These are phyloP conservation scores for Salvelinus namaycush DNA, from an alignment of 2,113 vertebrate genomes.

Conservation along the genomic window DNA sequence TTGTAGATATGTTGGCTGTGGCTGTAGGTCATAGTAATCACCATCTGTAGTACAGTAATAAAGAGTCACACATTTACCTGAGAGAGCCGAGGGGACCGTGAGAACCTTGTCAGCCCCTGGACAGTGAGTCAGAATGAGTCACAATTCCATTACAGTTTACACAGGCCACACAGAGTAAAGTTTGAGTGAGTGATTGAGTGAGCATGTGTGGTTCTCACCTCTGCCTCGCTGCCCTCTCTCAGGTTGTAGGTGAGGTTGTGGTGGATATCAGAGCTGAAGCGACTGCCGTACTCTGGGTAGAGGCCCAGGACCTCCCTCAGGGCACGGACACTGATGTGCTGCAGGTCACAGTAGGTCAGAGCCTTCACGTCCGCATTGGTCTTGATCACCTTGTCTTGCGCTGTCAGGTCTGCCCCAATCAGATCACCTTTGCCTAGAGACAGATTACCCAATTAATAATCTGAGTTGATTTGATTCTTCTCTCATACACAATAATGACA, in stretches of 20 bases:
- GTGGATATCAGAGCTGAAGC: conserved; percentile 86
- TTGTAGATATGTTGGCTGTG: too few species aligned
- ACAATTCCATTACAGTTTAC: not conserved
- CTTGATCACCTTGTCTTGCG: conserved; percentile 85
- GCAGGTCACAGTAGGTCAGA: conserved; percentile 93
- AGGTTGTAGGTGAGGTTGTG: conserved; percentile 96
- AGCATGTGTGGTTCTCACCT: conserved; percentile 70
- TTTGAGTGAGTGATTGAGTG: not conserved
- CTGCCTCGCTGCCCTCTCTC: conserved; percentile 81
- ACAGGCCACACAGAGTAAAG: not conserved
- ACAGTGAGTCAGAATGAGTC: conserved; percentile 4
- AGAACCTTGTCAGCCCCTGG: conserved; percentile 80
- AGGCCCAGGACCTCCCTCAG: conserved; percentile 87
- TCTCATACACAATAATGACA: not conserved
- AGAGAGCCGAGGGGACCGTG: conserved; percentile 76
- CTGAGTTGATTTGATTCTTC: not conserved
- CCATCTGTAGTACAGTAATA: not conserved
- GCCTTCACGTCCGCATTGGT: conserved; percentile 93
- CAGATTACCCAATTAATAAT: not conserved
- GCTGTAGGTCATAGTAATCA: not conserved
- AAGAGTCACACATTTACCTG: conserved; percentile 69
- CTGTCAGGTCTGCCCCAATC: conserved; percentile 88
- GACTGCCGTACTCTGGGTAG: conserved; percentile 88
- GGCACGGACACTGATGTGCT: conserved; percentile 86
- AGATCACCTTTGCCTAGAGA: conserved; percentile 92